A percentile compares a stretch with the other conserved stretches of the same genome.
Conservation (phyloP, 1,140 invertebrate genomes). For the Metaphire vulgaris region DNA sequence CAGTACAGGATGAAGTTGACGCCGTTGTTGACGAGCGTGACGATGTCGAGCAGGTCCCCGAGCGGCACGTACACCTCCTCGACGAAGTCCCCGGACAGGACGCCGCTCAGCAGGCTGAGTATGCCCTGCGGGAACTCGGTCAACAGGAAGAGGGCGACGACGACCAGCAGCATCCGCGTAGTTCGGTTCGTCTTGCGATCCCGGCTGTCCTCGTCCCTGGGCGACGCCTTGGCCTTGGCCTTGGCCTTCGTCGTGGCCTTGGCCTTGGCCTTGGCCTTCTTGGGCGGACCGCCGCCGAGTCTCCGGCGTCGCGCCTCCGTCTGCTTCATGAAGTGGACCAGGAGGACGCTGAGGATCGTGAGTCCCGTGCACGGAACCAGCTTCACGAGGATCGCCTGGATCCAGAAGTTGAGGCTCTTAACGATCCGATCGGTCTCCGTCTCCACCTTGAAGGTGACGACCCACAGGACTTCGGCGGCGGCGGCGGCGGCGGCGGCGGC, state of each 20-base stretch:
- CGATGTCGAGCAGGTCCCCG: slow-evolving; percentile 83
- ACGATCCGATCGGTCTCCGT: slow-evolving; percentile 48
- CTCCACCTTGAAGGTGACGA: neutral
- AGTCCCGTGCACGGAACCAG: slow-evolving; percentile 74
- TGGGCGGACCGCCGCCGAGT: slow-evolving; percentile 25
- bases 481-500: too few species aligned
- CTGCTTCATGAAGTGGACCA: slow-evolving; percentile 59
- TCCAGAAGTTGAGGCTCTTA: slow-evolving; percentile 72
- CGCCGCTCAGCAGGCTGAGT: slow-evolving; percentile 42
- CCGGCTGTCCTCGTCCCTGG: too few species aligned
- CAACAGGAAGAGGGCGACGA: slow-evolving; percentile 75
- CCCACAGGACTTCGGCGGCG: too few species aligned
- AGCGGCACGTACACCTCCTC: slow-evolving; percentile 56
- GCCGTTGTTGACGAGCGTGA: slow-evolving; percentile 81
- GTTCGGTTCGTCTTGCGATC: slow-evolving; percentile 66
- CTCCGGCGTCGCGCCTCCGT: slow-evolving; percentile 4
- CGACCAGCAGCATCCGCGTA: slow-evolving; percentile 80
- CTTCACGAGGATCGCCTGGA: slow-evolving; percentile 79
- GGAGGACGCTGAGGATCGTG: slow-evolving; percentile 70
- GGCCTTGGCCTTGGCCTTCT: neutral
- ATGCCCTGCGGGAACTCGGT: slow-evolving; percentile 72
- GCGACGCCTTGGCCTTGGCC: slow-evolving; percentile 21
- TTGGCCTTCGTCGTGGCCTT: slow-evolving; percentile 14
- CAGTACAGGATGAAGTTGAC: slow-evolving; percentile 92
- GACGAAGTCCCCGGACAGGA: slow-evolving; percentile 41